Evolutionary conservation across 2,113 vertebrate genomes (phyloP), one percentile per base, ranked within the genome.

Genomic region (Egretta garzetta): DNA sequence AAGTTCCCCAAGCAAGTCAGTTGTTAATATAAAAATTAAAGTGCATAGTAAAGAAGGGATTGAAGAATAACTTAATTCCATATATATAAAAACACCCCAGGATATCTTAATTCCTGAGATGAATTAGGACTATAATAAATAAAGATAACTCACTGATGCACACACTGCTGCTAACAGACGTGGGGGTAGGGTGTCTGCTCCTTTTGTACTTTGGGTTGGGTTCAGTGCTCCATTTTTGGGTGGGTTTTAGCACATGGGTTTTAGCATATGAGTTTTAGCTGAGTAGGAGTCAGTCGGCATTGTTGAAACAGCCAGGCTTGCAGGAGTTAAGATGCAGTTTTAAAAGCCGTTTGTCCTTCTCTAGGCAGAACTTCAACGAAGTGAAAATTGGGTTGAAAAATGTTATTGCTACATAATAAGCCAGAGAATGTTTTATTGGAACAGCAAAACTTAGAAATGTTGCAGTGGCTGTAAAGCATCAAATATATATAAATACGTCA

Each of bases 401-500:
- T 43, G 6, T 86, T 97, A 53, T 39, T 93, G 82, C 59, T 94
- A 60, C 39, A 21, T 93, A 81, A 50, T 79, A 90, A 87, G 56
- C n/a, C 79, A 79, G 64, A 80, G 75, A 95, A 88, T 81, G 59
- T 86, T 96, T 83, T 71, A 86, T 9, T 90, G 75, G 84, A 96
- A 92, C n/a, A 86, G 66, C 45, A 89, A 84, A 88, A 82, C 33
- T 70, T 77, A 56, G 39, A 96, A 86, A 52, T 89, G 86, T 28
- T 93, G 53, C 80, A 76, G 58, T 68, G 56, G 67, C 89, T 91
- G 88, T 82, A 71, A 96, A 93, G 50, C 47, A 77, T 97, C 75
- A 94, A 68, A 91, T 56, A 80, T 77, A 49, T 89, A 84, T 84
- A 94, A 92, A 81, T 91, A 63, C 8, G 9, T 94, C 64, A 72